Conservation (phyloP, 2,797 vertebrate species). For the Gymnodraco acuticeps region DNA sequence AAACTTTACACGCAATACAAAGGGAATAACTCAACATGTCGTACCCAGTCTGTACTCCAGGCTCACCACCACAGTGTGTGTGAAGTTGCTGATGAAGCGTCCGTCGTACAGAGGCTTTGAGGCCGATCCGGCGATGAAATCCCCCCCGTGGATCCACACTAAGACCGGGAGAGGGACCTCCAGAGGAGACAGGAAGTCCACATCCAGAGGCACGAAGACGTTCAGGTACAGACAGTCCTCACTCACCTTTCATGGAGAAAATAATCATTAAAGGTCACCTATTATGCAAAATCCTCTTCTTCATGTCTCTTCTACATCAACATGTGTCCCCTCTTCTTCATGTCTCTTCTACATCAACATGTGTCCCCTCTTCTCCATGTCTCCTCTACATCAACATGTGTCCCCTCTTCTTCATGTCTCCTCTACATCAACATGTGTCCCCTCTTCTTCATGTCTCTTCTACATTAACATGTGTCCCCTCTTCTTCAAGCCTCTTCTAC, state of each 20-base stretch:
- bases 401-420: too few species aligned
- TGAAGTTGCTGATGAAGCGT: constrained; percentile 86
- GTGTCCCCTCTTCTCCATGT: too few species aligned
- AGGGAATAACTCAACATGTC: background rate
- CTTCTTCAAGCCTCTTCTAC: too few species aligned
- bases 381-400: too few species aligned
- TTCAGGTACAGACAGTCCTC: constrained; percentile 88
- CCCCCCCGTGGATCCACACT: constrained; percentile 88
- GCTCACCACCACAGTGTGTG: constrained; percentile 81
- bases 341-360: too few species aligned
- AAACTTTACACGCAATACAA: background rate
- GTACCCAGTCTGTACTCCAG: constrained; percentile 85
- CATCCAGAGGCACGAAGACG: constrained; percentile 80
- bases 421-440: too few species aligned
- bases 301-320: too few species aligned
- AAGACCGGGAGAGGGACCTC: constrained; percentile 78
- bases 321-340: too few species aligned
- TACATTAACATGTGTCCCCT: too few species aligned
- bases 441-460: too few species aligned
- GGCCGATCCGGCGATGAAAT: constrained; percentile 85
- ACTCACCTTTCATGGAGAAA: constrained; percentile 72
- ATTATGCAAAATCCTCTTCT: too few species aligned
- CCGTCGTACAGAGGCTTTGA: constrained; percentile 86
- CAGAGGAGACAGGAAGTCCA: constrained; percentile 69
- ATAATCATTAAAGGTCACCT: too few species aligned